A percentile compares a stretch with the other conserved stretches of the same genome.
Evolutionary conservation across 1,140 invertebrate genomes (phyloP).

Genomic region (Temnothorax longispinosus): DNA sequence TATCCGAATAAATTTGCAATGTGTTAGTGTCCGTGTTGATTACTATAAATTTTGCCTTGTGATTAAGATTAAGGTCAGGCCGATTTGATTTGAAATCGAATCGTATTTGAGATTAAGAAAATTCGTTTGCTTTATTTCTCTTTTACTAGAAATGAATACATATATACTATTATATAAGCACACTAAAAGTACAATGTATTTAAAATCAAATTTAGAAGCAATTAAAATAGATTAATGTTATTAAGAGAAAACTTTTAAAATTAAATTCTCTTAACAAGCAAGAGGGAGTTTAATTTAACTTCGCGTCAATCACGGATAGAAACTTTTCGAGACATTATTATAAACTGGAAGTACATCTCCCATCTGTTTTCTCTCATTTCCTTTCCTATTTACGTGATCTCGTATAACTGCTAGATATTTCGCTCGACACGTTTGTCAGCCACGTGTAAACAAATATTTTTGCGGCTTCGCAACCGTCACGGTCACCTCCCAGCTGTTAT

Average conservation of each 20-base stretch:
- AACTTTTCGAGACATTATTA: neutral
- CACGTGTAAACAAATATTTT: constrained; percentile 26
- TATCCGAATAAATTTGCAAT: neutral
- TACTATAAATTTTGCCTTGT: neutral
- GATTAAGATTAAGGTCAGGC: neutral
- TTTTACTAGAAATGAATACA: neutral
- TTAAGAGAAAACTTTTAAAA: neutral
- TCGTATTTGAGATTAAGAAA: neutral
- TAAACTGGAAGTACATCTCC: neutral
- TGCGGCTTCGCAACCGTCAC: neutral
- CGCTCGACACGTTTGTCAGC: neutral
- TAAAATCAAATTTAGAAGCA: neutral
- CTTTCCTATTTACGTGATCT: constrained; percentile 3
- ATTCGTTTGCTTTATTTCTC: neutral
- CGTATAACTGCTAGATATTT: constrained; percentile 26
- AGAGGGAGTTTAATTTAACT: neutral
- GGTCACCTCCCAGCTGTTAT: constrained; percentile 14
- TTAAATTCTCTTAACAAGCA: neutral
- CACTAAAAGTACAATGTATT: neutral
- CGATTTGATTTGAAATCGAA: neutral
- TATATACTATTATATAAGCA: neutral
- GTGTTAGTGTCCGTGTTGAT: neutral
- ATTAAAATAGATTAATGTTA: neutral
- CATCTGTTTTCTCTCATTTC: neutral
- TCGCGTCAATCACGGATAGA: neutral